A percentile compares a stretch with the other conserved stretches of the same genome.
Conservation (phyloP, 1,140 invertebrate genomes). For the Grapholita molesta region DNA sequence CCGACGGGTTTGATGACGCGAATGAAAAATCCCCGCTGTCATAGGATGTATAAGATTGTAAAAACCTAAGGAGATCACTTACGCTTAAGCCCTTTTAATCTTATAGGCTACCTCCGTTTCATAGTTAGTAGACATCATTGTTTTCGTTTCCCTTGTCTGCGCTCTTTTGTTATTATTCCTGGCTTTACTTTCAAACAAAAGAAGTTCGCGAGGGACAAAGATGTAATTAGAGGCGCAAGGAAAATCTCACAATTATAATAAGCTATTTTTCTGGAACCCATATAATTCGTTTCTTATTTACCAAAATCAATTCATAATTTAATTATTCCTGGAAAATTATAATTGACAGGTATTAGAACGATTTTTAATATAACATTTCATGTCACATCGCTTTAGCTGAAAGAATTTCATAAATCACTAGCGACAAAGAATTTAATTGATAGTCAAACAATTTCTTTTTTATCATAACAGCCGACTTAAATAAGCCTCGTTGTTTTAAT, state of each 20-base stretch:
- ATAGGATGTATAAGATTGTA: not conserved
- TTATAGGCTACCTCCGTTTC: constrained; percentile 39
- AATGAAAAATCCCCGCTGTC: constrained; percentile 43
- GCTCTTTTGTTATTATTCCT: constrained; percentile 66
- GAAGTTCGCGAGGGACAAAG: constrained; percentile 63
- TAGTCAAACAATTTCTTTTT: not conserved
- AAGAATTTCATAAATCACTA: not conserved
- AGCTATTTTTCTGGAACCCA: not conserved
- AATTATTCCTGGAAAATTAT: not conserved
- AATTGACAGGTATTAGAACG: not conserved
- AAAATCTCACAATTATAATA: constrained; percentile 32
- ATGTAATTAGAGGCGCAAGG: constrained; percentile 63
- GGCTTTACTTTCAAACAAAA: constrained; percentile 63
- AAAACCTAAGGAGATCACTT: not conserved
- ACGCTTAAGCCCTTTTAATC: not conserved
- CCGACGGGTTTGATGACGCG: constrained; percentile 31
- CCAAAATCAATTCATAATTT: not conserved
- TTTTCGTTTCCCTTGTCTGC: constrained; percentile 57
- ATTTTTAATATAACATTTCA: not conserved
- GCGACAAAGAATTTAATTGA: not conserved
- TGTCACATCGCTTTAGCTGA: not conserved
- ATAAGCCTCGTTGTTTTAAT: no score
- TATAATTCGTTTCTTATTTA: not conserved
- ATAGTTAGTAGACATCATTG: constrained; percentile 65
- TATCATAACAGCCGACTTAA: no score